These are phyloP conservation scores for Gymnorhina tibicen DNA, from an alignment of 2,113 vertebrate species.

Conservation along the genomic window DNA sequence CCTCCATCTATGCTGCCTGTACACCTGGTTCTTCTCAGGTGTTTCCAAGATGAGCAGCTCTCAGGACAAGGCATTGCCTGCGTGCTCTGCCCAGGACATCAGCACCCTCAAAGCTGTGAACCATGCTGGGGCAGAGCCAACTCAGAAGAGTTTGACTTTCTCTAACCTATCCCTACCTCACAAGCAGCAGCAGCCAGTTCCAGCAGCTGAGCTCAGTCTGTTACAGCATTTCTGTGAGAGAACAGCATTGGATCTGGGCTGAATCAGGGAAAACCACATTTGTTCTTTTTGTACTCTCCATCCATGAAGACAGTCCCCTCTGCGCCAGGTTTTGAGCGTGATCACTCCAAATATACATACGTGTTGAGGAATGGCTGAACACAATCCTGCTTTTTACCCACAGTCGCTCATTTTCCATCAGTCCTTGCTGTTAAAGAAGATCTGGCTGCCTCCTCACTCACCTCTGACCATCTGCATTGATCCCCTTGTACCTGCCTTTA, in stretches of 20 bases:
- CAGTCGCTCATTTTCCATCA: background rate
- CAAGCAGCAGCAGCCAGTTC: background rate
- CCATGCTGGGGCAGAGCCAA: background rate
- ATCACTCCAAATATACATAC: background rate
- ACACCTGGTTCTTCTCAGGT: rapidly evolving
- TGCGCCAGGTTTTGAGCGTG: background rate
- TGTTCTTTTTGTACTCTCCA: background rate
- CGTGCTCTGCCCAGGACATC: background rate
- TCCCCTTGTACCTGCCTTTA: background rate
- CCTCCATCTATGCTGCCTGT: background rate
- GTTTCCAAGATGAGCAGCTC: background rate
- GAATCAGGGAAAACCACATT: background rate
- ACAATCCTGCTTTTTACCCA: background rate
- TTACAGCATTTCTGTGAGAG: background rate
- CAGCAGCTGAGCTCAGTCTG: background rate
- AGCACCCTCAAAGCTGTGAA: background rate
- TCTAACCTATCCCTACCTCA: background rate
- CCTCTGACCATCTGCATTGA: background rate
- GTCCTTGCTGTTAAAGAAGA: background rate
- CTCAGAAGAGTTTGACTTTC: background rate
- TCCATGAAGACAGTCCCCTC: background rate
- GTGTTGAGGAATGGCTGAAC: background rate
- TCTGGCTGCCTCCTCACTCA: background rate
- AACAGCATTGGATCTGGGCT: background rate
- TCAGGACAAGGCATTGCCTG: background rate